phyloP scores from a whole-genome alignment of 2,113 vertebrate species.

The Neodontobutis hainanensis region DNA sequence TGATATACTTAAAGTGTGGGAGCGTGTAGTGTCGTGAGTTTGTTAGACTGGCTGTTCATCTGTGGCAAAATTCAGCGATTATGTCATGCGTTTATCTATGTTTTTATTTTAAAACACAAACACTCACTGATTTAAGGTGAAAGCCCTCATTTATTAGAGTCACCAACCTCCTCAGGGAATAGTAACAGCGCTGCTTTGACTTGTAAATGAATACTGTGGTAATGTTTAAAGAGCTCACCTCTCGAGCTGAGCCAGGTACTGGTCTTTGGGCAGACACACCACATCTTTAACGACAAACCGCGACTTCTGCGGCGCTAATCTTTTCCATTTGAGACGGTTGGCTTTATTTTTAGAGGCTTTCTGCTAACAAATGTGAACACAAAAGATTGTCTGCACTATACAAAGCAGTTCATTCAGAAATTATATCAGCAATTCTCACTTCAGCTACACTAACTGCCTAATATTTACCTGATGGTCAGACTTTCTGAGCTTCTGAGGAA shows the following conservation, averaged over 20 bases:
- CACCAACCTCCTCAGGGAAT: neutral
- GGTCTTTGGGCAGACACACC: conserved; percentile 57
- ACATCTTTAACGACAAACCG: conserved; percentile 70
- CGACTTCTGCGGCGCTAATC: conserved; percentile 7
- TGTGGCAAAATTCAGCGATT: too few relatives aligned
- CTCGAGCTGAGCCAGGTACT: conserved; percentile 38
- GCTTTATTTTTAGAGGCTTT: neutral
- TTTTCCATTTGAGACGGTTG: conserved; percentile 54
- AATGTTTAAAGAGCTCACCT: conserved; percentile 35
- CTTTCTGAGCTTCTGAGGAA: conserved; percentile 20
- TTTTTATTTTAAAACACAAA: too few relatives aligned
- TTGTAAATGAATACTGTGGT: neutral
- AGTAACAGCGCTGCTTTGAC: neutral
- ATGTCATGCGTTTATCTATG: too few relatives aligned
- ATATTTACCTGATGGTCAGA: neutral
- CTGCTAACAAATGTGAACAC: conserved; percentile 16
- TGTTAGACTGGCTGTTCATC: too few relatives aligned
- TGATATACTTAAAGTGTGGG: neutral
- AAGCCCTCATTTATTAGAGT: too few relatives aligned
- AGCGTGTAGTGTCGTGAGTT: too few relatives aligned
- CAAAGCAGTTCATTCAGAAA: too few relatives aligned
- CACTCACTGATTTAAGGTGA: too few relatives aligned
- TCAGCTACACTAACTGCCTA: neutral
- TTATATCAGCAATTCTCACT: neutral
- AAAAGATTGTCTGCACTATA: neutral